Percentiles rank a stretch among this genome's conserved stretches.
Conservation (phyloP, 1,140 invertebrate genomes). For the Eueides isabella region DNA sequence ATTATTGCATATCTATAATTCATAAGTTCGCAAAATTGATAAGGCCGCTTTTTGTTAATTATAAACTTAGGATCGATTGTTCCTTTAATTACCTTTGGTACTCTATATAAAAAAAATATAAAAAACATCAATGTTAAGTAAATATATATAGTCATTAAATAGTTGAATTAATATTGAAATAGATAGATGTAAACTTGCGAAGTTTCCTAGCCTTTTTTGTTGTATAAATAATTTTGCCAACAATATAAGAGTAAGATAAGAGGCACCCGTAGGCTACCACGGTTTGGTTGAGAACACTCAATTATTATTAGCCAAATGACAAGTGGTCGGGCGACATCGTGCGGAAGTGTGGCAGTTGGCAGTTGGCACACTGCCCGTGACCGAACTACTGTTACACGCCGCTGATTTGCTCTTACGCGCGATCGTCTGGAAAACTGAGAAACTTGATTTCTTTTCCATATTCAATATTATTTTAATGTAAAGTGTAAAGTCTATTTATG, state of each 20-base stretch:
- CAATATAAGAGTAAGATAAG: neutral
- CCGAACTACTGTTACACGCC: conserved; percentile 41
- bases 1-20: neutral
- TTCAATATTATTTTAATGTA: neutral
- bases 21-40: neutral
- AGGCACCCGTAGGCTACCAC: neutral
- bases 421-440: conserved; percentile 22
- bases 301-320: conserved; percentile 59
- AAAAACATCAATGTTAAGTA: no score
- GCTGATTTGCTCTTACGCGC: conserved; percentile 30
- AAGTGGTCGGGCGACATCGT: conserved; percentile 53
- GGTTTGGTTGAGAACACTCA: conserved; percentile 34
- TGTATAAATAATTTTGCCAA: neutral
- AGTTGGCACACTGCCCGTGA: conserved; percentile 68
- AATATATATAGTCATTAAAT: no score
- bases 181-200: neutral
- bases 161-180: neutral
- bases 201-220: neutral
- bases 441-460: conserved; percentile 2
- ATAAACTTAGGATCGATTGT: neutral
- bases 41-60: neutral
- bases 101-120: no score
- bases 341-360: conserved; percentile 56
- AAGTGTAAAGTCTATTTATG: no score
- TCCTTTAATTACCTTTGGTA: no score